Evolutionary conservation across 1,140 invertebrate species (phyloP), one percentile per base, ranked within the genome.

Genomic region (Drosophila ambigua): DNA sequence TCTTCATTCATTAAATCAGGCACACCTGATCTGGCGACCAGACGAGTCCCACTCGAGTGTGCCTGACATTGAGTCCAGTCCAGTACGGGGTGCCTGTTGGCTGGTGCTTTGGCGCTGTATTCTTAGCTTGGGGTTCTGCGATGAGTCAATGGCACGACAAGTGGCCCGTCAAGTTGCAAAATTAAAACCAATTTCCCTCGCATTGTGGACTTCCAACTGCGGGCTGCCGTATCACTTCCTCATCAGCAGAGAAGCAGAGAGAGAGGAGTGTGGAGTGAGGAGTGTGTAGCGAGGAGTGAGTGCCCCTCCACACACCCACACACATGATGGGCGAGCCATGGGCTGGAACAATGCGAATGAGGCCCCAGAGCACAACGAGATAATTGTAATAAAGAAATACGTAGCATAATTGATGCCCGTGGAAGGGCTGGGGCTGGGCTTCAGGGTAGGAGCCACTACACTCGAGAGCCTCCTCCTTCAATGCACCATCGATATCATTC

Each of bases 341-440:
- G 78, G 49, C 48, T 45, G 49, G 64, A 85, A 78, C 82, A 85
- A 85, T 85, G 83, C 44, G 41, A 55, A 41, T 6, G 44, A 31
- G 23, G 28, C 43, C 41, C 31, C 26, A 51, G 72, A 44, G 57
- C 59, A 54, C 69, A 82, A 88, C 82, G 79, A 85, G 83, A 78
- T 82, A 79, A 87, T 85, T 78, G 74, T 52, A 67, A 63, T 78
- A 81, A 87, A 75, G 74, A 52, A 81, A 77, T 72, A 61, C 61
- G 80, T 66, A 61, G 43, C 50, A 64, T 67, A 60, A 80, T 76
- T 58, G 54, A 66, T 20, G 45, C 11, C 8, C 48, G 23, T 16
- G 46, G 44, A 50, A 15, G 23, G 41, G 13, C 20, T 41, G 57
- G n/a, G 24, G n/a, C 11, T 4, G 4, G 15, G 26, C 9, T 7